Evolutionary conservation across 2,797 vertebrate genomes (phyloP).

Genomic region (Furcifer pardalis): DNA sequence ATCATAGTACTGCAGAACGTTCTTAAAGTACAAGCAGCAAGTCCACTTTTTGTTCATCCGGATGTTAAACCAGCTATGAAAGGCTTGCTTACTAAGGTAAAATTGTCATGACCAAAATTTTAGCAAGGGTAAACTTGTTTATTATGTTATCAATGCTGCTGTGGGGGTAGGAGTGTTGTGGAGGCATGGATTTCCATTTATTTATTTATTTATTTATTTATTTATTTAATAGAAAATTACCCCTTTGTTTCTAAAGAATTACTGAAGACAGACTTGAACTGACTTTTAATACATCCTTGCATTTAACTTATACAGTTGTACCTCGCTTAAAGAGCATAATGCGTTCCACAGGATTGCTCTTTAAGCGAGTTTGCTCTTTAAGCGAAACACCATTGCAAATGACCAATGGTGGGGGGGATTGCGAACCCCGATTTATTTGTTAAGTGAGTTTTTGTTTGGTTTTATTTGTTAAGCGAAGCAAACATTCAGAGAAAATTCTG

Average conservation of each 20-base stretch:
- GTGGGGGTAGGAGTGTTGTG: not conserved
- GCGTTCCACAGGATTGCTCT: too few relatives aligned
- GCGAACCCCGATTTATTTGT: too few relatives aligned
- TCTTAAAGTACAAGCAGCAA: slow-evolving; percentile 90
- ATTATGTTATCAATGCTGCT: not conserved
- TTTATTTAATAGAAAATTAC: not conserved
- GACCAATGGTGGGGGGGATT: too few relatives aligned
- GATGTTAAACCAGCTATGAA: slow-evolving; percentile 88
- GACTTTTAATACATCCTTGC: not conserved
- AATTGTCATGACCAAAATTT: not conserved
- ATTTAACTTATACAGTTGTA: not conserved
- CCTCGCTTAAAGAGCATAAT: too few relatives aligned
- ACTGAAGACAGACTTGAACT: not conserved
- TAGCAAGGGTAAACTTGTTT: not conserved
- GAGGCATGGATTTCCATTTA: not conserved
- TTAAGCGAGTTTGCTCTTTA: too few relatives aligned
- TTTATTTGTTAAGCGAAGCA: too few relatives aligned
- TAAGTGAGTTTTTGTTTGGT: too few relatives aligned
- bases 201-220: too few relatives aligned
- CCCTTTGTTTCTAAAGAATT: not conserved
- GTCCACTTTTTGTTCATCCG: slow-evolving; percentile 88
- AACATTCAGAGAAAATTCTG: too few relatives aligned
- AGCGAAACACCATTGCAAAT: too few relatives aligned
- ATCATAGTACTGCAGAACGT: slow-evolving; percentile 92
- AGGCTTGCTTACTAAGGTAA: slow-evolving; percentile 92